A percentile compares a stretch with the other conserved stretches of the same genome.
phyloP scores from a whole-genome alignment of 2,797 vertebrate genomes.

The Vespertilio murinus region DNA sequence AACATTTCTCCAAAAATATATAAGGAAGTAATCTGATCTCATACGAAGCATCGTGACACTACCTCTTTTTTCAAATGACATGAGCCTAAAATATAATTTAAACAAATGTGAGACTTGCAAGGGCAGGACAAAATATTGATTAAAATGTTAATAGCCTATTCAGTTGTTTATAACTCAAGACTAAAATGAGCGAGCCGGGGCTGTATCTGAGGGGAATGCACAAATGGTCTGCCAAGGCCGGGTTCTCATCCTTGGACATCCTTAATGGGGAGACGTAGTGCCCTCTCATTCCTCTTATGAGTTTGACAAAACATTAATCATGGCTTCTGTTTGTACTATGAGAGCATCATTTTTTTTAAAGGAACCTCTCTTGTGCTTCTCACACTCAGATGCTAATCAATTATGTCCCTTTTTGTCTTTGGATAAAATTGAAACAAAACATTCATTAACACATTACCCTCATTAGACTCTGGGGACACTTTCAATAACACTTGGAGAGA shows the following conservation, averaged over 20 bases:
- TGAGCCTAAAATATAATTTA: background rate
- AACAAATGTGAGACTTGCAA: background rate
- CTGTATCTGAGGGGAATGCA: background rate
- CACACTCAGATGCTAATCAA: constrained; percentile 45
- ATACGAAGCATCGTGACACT: background rate
- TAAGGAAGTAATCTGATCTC: background rate
- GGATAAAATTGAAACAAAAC: constrained; percentile 44
- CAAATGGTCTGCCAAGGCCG: background rate
- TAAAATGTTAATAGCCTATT: background rate
- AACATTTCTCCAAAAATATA: background rate
- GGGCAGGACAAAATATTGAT: background rate
- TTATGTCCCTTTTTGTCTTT: constrained; percentile 50
- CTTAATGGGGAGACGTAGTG: background rate
- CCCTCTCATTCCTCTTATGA: background rate
- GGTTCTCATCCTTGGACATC: background rate
- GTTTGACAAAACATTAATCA: constrained; percentile 35
- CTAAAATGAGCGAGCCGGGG: background rate
- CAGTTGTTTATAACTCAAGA: background rate
- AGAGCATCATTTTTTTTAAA: constrained; percentile 51
- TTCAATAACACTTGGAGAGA: constrained; percentile 18
- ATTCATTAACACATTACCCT: constrained; percentile 60
- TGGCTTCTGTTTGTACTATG: constrained; percentile 39
- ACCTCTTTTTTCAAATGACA: background rate
- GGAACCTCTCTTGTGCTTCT: background rate
- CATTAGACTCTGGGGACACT: constrained; percentile 7